phyloP scores from a whole-genome alignment of 1,140 invertebrate genomes.

The Bombus affinis region DNA sequence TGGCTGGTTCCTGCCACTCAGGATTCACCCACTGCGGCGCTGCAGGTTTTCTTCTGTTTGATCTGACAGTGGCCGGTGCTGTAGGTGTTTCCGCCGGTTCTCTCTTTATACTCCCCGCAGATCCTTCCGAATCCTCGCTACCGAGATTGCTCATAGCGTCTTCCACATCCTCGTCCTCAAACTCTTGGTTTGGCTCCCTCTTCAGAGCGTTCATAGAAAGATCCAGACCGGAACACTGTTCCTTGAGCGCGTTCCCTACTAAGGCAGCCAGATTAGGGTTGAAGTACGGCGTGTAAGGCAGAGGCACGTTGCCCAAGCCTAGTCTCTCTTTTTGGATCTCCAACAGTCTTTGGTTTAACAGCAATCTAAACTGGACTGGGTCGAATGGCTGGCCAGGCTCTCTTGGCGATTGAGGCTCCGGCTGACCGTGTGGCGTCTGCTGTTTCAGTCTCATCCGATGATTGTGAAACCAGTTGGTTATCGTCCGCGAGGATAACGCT shows the following conservation, averaged over 20 bases:
- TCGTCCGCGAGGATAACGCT: constrained; percentile 95
- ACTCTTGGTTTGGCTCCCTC: constrained; percentile 87
- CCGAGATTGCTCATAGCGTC: constrained; percentile 90
- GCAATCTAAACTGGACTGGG: constrained; percentile 93
- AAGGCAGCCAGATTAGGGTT: constrained; percentile 89
- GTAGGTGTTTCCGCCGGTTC: constrained; percentile 84
- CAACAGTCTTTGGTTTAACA: constrained; percentile 93
- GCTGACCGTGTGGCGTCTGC: constrained; percentile 88
- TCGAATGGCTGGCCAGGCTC: constrained; percentile 91
- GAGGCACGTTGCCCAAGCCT: constrained; percentile 87
- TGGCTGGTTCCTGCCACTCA: constrained; percentile 89
- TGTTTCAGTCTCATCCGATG: constrained; percentile 99
- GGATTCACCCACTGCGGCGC: constrained; percentile 98
- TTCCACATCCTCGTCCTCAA: constrained; percentile 89
- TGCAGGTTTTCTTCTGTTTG: constrained; percentile 93
- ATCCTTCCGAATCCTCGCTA: constrained; percentile 88
- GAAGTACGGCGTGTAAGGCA: constrained; percentile 90
- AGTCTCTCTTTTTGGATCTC: constrained; percentile 93
- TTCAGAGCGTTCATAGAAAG: constrained; percentile 90
- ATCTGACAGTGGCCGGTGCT: constrained; percentile 83
- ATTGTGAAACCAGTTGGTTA: constrained; percentile 99
- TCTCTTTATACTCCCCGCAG: constrained; percentile 80
- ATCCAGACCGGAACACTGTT: constrained; percentile 90
- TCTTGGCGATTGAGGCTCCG: constrained; percentile 87
- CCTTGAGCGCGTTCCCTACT: constrained; percentile 86